Base-by-base conservation (phyloP, 2,888 invertebrate genomes). In the Lepidonotus clava region DNA sequence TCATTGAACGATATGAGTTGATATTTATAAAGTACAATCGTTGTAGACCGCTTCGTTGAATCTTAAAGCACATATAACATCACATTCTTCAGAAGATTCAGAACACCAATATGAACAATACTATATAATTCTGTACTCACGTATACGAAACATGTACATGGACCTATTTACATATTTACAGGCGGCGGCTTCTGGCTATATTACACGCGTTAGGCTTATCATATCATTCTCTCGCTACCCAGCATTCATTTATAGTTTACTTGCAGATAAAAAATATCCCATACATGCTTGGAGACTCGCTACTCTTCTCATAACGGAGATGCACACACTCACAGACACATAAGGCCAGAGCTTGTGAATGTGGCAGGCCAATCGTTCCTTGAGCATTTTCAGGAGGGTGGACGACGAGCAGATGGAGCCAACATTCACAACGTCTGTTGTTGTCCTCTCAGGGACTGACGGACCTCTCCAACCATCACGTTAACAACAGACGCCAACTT, bases 331-430 rank as follows among this genome's bases (percentile, higher is more conserved):
- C 61, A 61, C 61, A 61, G 61, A 61, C 61, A 61, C 61, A 61
- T 61, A 61, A 61, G 61, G 61, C 61, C 61, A 61, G 24, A 32
- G 61, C n/a, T 24, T 28, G n/a, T 11, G 61, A 61, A 61, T 4
- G 61, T 61, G 61, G 21, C 61, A 61, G 61, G 61, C 28, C 61
- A 61, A 61, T 61, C 61, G 61, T 61, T 61, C 61, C 61, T 61
- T 61, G 61, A 61, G 61, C 61, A 61, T 61, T 61, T 61, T 61
- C 61, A 61, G 61, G 61, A n/a, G 61, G 61, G 28, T 61, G 61
- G 61, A 61, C 61, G 61, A 61, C 61, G 61, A 61, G 28, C 2
- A 61, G 61, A 61, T 32, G 28, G 11, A 11, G 24, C 28, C 61
- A 61, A 24, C 61, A 28, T 61, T 28, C 61, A 53, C 53, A 53